Conservation (phyloP, 2,113 vertebrate genomes). For the Archilochus colubris region DNA sequence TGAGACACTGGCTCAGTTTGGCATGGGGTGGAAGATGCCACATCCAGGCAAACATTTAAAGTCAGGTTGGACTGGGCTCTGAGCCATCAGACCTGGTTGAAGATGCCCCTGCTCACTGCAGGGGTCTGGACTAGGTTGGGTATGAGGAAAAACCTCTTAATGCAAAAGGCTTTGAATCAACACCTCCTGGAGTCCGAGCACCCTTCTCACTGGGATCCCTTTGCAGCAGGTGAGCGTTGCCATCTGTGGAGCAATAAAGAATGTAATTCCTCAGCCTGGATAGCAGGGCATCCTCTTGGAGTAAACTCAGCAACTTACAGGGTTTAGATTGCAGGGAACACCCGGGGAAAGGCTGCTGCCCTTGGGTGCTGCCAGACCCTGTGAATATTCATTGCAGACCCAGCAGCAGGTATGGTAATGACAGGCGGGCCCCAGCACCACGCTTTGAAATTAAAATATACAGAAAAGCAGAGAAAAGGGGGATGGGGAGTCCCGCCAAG, state of each 20-base stretch:
- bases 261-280: not conserved
- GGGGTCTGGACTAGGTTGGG: fast-evolving
- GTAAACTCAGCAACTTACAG: not conserved
- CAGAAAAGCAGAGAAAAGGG: not conserved
- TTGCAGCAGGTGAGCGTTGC: fast-evolving
- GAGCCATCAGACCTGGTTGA: no score
- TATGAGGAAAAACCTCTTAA: fast-evolving
- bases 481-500: not conserved
- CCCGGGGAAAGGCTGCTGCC: not conserved
- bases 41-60: no score
- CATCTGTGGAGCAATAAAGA: not conserved
- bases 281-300: not conserved
- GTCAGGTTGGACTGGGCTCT: no score
- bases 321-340: not conserved
- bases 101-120: no score
- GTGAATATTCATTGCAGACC: not conserved
- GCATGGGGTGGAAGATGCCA: no score
- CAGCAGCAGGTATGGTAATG: not conserved
- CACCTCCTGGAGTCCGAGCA: fast-evolving
- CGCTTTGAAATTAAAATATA: not conserved
- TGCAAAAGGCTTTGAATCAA: not conserved
- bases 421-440: not conserved
- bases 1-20: no score
- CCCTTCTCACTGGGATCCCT: not conserved
- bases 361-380: not conserved